Percentiles rank a stretch among this genome's conserved stretches.
phyloP scores from a whole-genome alignment of 2,888 invertebrate genomes.

The Drosophila fungiperda region DNA sequence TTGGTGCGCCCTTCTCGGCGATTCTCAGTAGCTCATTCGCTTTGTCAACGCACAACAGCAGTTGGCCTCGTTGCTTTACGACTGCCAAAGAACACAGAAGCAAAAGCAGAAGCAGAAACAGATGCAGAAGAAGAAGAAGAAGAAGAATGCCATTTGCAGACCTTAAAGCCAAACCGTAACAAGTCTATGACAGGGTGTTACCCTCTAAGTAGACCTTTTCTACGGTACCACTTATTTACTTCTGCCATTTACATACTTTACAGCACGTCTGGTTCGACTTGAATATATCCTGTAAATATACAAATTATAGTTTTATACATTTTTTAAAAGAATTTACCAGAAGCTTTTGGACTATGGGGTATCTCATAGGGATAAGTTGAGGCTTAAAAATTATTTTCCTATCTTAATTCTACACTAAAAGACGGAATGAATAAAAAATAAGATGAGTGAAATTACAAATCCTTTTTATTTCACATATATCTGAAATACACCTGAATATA shows the following conservation, averaged over 20 bases:
- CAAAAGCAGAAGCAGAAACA: neutral
- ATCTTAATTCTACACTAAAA: neutral
- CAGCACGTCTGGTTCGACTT: neutral
- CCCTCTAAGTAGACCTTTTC: neutral
- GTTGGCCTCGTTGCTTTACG: conserved; percentile 45
- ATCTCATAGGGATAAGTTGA: neutral
- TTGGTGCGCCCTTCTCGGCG: conserved; percentile 19
- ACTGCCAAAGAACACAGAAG: neutral
- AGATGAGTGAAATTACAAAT: neutral
- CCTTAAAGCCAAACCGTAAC: neutral
- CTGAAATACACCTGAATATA: neutral
- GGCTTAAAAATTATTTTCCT: neutral
- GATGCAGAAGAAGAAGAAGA: neutral
- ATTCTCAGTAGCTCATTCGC: conserved; percentile 2
- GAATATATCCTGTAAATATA: neutral
- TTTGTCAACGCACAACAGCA: conserved; percentile 24
- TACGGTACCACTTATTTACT: neutral
- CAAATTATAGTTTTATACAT: neutral
- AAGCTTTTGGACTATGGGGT: neutral
- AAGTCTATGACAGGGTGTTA: neutral
- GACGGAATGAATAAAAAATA: neutral
- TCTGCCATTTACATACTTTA: neutral
- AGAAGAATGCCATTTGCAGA: conserved; percentile 9
- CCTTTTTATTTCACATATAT: neutral
- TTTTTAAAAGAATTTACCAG: neutral